Conservation (phyloP, 1,140 invertebrate genomes). For the Drosophila parvula region DNA sequence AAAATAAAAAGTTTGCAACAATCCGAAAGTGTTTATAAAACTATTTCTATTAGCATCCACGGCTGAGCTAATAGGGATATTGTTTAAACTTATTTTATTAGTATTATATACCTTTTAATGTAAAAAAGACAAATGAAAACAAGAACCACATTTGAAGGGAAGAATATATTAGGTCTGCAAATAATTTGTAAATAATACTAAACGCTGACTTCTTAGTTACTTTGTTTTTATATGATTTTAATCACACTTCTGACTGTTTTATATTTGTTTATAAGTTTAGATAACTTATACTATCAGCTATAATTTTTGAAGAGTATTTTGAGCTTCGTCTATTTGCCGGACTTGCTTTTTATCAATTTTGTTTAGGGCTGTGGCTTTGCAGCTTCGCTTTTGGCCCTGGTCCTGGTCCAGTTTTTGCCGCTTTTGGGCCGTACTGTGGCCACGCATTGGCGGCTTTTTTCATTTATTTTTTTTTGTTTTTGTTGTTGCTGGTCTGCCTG, state of each 20-base stretch:
- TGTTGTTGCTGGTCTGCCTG: conserved; percentile 1
- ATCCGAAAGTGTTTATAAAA: not conserved
- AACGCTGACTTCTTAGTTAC: too few relatives aligned
- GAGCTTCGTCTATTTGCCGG: not conserved
- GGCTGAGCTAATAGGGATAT: too few relatives aligned
- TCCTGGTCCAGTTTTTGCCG: conserved; percentile 38
- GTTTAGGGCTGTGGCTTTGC: conserved; percentile 62
- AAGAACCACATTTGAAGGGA: not conserved
- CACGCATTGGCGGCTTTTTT: conserved; percentile 63
- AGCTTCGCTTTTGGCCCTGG: conserved; percentile 30
- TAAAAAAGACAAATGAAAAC: too few relatives aligned
- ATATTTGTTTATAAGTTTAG: not conserved
- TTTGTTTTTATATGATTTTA: not conserved
- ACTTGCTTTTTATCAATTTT: conserved; percentile 62
- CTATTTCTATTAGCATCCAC: conserved; percentile 1
- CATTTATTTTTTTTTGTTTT: conserved; percentile 3
- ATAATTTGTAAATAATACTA: not conserved
- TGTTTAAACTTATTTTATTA: not conserved
- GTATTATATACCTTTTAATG: too few relatives aligned
- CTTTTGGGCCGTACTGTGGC: conserved; percentile 51
- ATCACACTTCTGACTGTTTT: not conserved
- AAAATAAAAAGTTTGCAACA: conserved; percentile 11
- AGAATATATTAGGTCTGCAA: not conserved
- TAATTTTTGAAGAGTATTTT: not conserved
- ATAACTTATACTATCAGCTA: too few relatives aligned